These are phyloP conservation scores for Notolepis coatsorum DNA, from an alignment of 2,797 vertebrate genomes.

Conservation along the genomic window DNA sequence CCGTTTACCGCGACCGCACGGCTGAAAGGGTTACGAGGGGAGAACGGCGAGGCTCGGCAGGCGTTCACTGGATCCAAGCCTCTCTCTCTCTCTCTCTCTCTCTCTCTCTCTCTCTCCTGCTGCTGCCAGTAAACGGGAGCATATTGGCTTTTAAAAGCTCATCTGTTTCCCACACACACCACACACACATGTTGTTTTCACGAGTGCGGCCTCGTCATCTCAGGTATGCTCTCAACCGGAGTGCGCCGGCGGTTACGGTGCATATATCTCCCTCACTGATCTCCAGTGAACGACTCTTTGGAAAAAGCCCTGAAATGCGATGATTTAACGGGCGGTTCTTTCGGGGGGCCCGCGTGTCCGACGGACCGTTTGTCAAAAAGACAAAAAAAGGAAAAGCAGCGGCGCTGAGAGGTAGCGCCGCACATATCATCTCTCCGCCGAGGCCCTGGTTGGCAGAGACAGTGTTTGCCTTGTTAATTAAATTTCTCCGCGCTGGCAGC, in stretches of 20 bases:
- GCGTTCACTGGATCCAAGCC: no score
- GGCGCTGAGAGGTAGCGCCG: conserved; percentile 74
- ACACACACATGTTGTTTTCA: conserved; percentile 55
- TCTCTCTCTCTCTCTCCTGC: conserved; percentile 38
- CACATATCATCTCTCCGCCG: conserved; percentile 77
- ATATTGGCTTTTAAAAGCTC: conserved; percentile 59
- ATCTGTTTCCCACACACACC: conserved; percentile 48
- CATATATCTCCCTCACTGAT: conserved; percentile 57
- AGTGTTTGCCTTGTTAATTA: conserved; percentile 88
- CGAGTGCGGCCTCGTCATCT: conserved; percentile 29
- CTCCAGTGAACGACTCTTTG: conserved; percentile 50
- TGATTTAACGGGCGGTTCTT: conserved; percentile 48
- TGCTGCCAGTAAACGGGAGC: conserved; percentile 45
- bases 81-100: no score
- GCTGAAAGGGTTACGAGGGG: no score
- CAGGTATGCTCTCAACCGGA: conserved; percentile 37
- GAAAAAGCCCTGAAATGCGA: conserved; percentile 45
- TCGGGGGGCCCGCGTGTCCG: conserved; percentile 44
- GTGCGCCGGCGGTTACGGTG: conserved; percentile 45
- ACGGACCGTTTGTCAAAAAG: conserved; percentile 62
- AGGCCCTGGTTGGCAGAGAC: conserved; percentile 83
- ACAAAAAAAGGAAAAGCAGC: no score
- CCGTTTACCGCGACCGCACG: no score
- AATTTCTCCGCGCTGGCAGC: conserved; percentile 86
- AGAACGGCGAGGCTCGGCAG: no score